Evolutionary conservation across 2,113 vertebrate genomes (phyloP).

Genomic region (Illadopsis cleaveri): DNA sequence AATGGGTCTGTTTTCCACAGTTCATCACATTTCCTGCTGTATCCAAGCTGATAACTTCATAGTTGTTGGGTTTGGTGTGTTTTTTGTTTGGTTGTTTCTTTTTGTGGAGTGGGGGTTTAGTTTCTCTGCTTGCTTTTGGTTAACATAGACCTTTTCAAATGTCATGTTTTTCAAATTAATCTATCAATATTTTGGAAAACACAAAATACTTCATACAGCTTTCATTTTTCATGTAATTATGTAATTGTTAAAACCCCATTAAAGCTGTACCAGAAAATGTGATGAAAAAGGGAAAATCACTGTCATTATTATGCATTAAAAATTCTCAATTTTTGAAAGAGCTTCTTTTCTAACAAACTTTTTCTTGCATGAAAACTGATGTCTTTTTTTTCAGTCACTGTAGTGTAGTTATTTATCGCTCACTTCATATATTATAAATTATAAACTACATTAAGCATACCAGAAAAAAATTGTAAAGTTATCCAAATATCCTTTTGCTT

Average conservation of each 20-base stretch:
- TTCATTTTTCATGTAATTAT: not conserved
- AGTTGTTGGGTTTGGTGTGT: not conserved
- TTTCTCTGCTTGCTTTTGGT: not conserved
- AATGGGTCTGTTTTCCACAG: not conserved
- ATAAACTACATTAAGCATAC: not conserved
- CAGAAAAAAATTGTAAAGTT: not conserved
- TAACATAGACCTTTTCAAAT: not conserved
- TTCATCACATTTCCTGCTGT: not conserved
- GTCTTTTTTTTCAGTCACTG: not conserved
- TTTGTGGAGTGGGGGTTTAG: accelerated
- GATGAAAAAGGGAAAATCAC: not conserved
- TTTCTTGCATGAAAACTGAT: not conserved
- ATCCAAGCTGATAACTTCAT: not conserved
- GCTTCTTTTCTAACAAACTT: not conserved
- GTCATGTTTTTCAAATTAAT: not conserved
- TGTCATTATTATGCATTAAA: not conserved
- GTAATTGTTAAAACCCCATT: not conserved
- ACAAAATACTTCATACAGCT: not conserved
- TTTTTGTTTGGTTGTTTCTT: not conserved
- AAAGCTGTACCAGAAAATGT: not conserved
- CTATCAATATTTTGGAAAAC: not conserved
- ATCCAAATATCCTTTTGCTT: not conserved
- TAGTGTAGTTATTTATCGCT: not conserved
- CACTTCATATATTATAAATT: not conserved
- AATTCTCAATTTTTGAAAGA: not conserved